Evolutionary conservation across 2,888 invertebrate genomes (phyloP).

Genomic region (Lasioglossum lativentre): DNA sequence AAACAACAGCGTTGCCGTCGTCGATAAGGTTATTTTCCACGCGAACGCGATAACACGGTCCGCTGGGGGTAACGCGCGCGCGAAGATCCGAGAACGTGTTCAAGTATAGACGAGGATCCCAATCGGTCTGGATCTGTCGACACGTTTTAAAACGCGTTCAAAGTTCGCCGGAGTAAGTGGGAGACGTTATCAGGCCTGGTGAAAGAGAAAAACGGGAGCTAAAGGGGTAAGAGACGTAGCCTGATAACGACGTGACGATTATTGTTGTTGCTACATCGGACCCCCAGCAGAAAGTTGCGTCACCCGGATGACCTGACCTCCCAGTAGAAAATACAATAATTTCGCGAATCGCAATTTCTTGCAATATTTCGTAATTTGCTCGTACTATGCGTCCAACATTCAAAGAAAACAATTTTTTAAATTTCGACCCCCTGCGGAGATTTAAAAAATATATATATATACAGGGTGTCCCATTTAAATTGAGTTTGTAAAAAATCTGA

Average conservation of each 20-base stretch:
- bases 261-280: slow-evolving; percentile 70
- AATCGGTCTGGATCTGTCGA: not conserved
- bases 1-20: not conserved
- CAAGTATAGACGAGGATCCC: not conserved
- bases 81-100: not conserved
- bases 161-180: not conserved
- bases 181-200: not conserved
- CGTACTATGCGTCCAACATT: not conserved
- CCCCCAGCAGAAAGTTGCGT: slow-evolving; percentile 78
- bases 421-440: not conserved
- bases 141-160: slow-evolving; percentile 1
- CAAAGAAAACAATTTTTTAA: not conserved
- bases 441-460: no score
- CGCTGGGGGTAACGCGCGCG: slow-evolving; percentile 2
- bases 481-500: no score
- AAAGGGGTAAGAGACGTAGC: not conserved
- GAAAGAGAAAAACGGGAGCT: not conserved
- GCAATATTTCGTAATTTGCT: not conserved
- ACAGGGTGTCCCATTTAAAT: no score
- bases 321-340: slow-evolving; percentile 72
- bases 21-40: slow-evolving; percentile 13
- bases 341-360: slow-evolving; percentile 32
- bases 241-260: slow-evolving; percentile 59
- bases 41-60: not conserved
- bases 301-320: slow-evolving; percentile 67